phyloP scores from a whole-genome alignment of 2,888 invertebrate species.

The Tuberolachnus salignus region DNA sequence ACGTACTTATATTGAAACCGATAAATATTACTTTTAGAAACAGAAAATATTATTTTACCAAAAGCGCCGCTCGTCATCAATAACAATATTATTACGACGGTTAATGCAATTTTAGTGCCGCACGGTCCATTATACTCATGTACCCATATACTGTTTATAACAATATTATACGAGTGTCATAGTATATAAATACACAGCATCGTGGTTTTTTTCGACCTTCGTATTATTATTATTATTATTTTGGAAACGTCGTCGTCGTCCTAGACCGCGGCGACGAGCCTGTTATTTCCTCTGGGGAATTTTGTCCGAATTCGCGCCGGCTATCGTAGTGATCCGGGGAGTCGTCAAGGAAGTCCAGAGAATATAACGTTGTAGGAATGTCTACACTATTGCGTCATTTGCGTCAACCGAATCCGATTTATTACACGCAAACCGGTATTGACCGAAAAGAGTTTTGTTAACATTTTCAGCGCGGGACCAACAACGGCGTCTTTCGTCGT shows the following conservation, averaged over 20 bases:
- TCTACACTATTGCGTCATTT: conserved; percentile 21
- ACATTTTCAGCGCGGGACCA: conserved; percentile 7
- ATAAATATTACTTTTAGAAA: conserved; percentile 9
- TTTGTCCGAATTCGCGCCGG: no score
- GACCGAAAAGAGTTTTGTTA: conserved; percentile 32
- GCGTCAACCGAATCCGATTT: conserved; percentile 37
- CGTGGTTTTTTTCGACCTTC: not conserved
- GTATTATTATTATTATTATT: no score
- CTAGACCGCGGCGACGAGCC: no score
- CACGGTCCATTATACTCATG: not conserved
- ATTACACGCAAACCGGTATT: conserved; percentile 47
- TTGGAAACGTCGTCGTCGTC: no score
- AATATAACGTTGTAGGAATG: conserved; percentile 20
- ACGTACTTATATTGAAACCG: not conserved
- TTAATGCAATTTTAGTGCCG: not conserved
- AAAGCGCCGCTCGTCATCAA: not conserved
- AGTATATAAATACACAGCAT: not conserved
- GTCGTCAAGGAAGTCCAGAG: no score
- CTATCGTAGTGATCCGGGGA: no score
- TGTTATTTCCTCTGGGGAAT: no score
- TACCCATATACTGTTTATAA: no score
- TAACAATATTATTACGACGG: not conserved
- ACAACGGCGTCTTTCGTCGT: not conserved
- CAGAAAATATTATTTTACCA: not conserved
- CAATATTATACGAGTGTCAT: not conserved